A percentile compares a stretch with the other conserved stretches of the same genome.
phyloP scores from a whole-genome alignment of 2,113 vertebrate genomes.

The Uropsilus gracilis region DNA sequence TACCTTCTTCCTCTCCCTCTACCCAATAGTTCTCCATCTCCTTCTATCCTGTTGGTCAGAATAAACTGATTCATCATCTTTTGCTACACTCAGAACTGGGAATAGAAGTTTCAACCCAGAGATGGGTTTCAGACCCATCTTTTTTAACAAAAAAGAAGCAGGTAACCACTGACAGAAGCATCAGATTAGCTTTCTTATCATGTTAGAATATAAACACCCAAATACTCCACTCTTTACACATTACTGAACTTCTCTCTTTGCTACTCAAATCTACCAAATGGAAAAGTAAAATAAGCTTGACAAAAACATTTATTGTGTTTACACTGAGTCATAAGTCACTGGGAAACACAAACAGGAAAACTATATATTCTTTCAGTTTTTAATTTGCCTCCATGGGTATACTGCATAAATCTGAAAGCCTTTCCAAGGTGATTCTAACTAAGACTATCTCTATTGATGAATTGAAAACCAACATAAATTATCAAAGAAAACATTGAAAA shows the following conservation, averaged over 20 bases:
- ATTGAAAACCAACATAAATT: not conserved
- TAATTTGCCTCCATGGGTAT: not conserved
- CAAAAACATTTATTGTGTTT: not conserved
- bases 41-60: too few species aligned
- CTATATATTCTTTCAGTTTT: not conserved
- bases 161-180: not conserved
- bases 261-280: not conserved
- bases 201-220: not conserved
- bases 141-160: not conserved
- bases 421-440: not conserved
- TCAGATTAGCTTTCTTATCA: not conserved
- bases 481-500: not conserved
- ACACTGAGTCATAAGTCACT: not conserved
- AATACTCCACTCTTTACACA: not conserved
- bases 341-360: not conserved
- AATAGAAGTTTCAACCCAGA: too few species aligned
- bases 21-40: too few species aligned
- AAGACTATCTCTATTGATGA: not conserved
- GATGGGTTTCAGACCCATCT: too few species aligned
- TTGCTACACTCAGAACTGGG: too few species aligned
- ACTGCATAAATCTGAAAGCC: not conserved
- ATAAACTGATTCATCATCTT: too few species aligned
- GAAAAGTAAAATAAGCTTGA: not conserved
- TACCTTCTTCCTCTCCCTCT: too few species aligned
- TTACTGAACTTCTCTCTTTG: not conserved